phyloP scores from a whole-genome alignment of 2,113 vertebrate species.

The Vulpes ferrilata region DNA sequence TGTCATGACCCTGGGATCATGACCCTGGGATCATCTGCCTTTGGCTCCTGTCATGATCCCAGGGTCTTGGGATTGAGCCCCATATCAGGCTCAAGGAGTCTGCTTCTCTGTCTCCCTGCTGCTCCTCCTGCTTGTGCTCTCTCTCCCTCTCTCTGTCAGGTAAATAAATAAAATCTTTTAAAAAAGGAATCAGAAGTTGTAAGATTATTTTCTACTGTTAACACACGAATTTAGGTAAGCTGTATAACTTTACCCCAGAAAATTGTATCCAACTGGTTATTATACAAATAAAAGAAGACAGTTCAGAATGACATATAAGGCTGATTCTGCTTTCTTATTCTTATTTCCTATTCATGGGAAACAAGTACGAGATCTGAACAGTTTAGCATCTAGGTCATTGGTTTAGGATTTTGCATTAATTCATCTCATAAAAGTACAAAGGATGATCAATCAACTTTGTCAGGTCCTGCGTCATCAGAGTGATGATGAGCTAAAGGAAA shows the following conservation, averaged over 20 bases:
- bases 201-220: background rate
- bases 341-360: constrained; percentile 33
- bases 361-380: background rate
- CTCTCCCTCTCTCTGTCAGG: too few species aligned
- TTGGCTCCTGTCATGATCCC: too few species aligned
- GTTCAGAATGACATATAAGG: background rate
- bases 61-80: too few species aligned
- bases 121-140: too few species aligned
- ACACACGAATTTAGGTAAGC: background rate
- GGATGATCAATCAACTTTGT: constrained; percentile 25
- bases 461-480: background rate
- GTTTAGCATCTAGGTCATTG: constrained; percentile 3
- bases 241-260: background rate
- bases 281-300: background rate
- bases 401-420: constrained; percentile 3
- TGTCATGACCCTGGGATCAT: too few species aligned
- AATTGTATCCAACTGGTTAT: background rate
- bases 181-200: background rate
- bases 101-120: too few species aligned
- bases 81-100: too few species aligned
- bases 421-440: constrained; percentile 33
- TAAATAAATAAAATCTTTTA: too few species aligned
- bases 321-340: background rate
- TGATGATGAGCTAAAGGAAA: constrained; percentile 4
- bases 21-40: too few species aligned